phyloP scores from a whole-genome alignment of 2,113 vertebrate genomes.

The Xiphorhynchus elegans region DNA sequence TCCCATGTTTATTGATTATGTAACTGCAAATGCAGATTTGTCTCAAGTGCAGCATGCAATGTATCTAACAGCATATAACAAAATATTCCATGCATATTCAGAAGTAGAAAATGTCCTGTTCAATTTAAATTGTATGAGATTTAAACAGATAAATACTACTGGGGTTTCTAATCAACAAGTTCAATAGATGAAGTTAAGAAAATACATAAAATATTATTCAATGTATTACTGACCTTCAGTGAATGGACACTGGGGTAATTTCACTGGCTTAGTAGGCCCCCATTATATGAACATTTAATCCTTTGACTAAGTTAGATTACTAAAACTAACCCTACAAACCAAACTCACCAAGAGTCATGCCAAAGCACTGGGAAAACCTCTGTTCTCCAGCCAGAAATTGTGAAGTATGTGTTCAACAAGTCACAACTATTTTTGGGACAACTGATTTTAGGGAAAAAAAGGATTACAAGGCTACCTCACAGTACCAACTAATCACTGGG shows the following conservation, averaged over 20 bases:
- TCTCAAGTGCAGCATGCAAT: neutral
- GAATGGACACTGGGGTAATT: neutral
- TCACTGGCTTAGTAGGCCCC: neutral
- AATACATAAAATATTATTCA: neutral
- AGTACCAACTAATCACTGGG: neutral
- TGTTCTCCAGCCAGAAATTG: neutral
- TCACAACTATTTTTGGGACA: neutral
- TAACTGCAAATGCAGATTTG: constrained; percentile 7
- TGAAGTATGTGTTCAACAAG: neutral
- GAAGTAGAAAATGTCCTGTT: neutral
- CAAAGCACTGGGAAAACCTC: neutral
- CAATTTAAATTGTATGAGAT: neutral
- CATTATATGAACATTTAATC: neutral
- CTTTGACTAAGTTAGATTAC: neutral
- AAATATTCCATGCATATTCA: neutral
- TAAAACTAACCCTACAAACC: neutral
- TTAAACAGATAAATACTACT: neutral
- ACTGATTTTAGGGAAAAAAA: neutral
- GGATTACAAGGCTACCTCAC: neutral
- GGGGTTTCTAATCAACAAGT: neutral
- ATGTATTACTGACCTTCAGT: neutral
- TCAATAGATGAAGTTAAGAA: neutral
- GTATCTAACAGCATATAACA: neutral
- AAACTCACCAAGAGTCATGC: neutral
- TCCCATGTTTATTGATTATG: constrained; percentile 24